phyloP scores from a whole-genome alignment of 2,113 vertebrate species.

The Ctenomys sociabilis region DNA sequence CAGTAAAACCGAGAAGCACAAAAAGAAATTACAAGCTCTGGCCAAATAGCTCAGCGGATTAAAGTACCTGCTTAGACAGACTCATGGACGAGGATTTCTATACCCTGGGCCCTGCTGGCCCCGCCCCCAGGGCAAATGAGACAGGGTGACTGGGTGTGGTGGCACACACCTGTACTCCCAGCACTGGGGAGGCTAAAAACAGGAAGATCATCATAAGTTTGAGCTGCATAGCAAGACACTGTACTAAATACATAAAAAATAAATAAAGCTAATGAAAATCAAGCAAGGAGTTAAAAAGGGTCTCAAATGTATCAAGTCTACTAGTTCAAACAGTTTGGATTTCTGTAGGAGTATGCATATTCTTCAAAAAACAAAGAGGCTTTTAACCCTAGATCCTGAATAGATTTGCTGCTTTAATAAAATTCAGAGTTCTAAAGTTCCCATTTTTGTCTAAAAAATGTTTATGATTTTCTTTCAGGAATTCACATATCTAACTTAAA shows the following conservation, averaged over 20 bases:
- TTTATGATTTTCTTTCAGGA: conserved; percentile 30
- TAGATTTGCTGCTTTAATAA: neutral
- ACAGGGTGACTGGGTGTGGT: too few relatives aligned
- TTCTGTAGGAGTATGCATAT: neutral
- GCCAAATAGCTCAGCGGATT: too few relatives aligned
- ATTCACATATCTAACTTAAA: neutral
- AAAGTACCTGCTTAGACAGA: too few relatives aligned
- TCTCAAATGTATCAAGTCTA: neutral
- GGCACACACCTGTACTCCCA: too few relatives aligned
- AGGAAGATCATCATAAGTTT: too few relatives aligned
- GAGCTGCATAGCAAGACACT: too few relatives aligned
- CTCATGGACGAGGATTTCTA: too few relatives aligned
- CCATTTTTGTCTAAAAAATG: conserved; percentile 27
- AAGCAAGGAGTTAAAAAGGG: neutral
- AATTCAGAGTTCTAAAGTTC: neutral
- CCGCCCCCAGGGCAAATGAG: too few relatives aligned
- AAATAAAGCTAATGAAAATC: neutral
- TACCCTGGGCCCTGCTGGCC: too few relatives aligned
- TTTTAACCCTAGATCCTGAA: neutral
- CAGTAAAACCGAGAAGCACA: conserved; percentile 27
- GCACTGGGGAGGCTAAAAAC: too few relatives aligned
- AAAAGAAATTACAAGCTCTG: conserved; percentile 1
- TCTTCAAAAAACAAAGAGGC: neutral
- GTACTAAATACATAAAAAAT: too few relatives aligned
- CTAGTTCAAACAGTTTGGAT: neutral